Base-by-base conservation (phyloP, 2,888 invertebrate genomes). In the Pollenia angustigena region DNA sequence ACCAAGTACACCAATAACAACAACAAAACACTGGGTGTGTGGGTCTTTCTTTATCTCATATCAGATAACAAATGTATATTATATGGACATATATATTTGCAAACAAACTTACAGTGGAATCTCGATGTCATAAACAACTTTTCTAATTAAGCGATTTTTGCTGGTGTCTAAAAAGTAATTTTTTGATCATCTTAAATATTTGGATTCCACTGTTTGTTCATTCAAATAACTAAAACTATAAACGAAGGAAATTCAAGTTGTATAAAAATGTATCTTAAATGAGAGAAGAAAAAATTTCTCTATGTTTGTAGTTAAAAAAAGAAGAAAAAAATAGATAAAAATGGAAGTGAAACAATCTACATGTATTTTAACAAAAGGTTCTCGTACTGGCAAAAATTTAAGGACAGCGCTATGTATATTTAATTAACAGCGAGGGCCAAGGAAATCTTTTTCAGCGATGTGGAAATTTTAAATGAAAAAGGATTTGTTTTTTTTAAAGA, bases 31-130 rank as follows among this genome's bases (percentile, higher is more conserved):
- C n/a, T 23, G 18, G 50, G 60, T 32, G 14, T 32, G 66, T 14
- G 42, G n/a, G 14, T 79, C 40, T 81, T 81, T 72, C 56, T 72
- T 58, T 72, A 64, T 64, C 62, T 64, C 71, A 52, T 64, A 74
- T 81, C 71, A 71, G 62, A 71, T 78, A 78, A 71, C 62, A 78
- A 18, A 56, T 40, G 64, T 54, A 54, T 32, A 50, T 40, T 69
- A 10, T 58, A 32, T 32, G 32, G 32, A 32, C 32, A 6, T 7
- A n/a, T 6, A 4, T n/a, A 54, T 52, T 48, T 58, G 42, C 42
- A 50, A 16, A 66, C 42, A n/a, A 46, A 58, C 18, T 23, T 18
- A 69, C 50, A 40, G 48, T 60, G 2, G 0, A 14, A 4, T 2
- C 54, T 54, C 23, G 54, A 12, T 18, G 32, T 32, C 32, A 32